Evolutionary conservation across 2,113 vertebrate genomes (phyloP).

Genomic region (Scalopus aquaticus): DNA sequence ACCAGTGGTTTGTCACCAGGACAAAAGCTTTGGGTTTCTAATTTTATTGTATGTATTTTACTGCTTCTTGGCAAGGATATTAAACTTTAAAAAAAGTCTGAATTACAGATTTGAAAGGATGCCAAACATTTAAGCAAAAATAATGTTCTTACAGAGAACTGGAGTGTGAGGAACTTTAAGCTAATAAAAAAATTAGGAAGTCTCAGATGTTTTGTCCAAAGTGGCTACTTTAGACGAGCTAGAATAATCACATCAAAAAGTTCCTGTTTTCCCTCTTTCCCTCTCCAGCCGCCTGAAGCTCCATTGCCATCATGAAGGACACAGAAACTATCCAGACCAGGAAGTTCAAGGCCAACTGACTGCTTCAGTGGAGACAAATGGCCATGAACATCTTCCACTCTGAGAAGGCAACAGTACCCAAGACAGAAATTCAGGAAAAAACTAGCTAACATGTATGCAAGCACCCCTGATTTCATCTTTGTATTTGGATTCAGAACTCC

Average conservation of each 20-base stretch:
- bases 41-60: background rate
- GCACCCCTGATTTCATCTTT: too few species aligned
- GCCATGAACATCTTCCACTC: too few species aligned
- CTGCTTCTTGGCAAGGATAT: background rate
- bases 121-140: background rate
- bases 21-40: background rate
- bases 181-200: conserved; percentile 24
- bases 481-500: too few species aligned
- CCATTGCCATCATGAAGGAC: too few species aligned
- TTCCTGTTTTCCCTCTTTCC: background rate
- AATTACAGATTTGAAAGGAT: background rate
- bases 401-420: too few species aligned
- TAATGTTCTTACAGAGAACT: conserved; percentile 25
- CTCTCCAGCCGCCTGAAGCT: too few species aligned
- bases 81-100: background rate
- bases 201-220: conserved; percentile 1
- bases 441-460: too few species aligned
- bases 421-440: too few species aligned
- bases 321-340: too few species aligned
- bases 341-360: too few species aligned
- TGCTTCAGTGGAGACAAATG: too few species aligned
- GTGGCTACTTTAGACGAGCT: background rate
- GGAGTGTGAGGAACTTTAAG: background rate
- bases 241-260: background rate
- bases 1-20: background rate